Evolutionary conservation across 92 coral and sea anemone genomes (phyloP).

Genomic region (Porites divaricata): DNA sequence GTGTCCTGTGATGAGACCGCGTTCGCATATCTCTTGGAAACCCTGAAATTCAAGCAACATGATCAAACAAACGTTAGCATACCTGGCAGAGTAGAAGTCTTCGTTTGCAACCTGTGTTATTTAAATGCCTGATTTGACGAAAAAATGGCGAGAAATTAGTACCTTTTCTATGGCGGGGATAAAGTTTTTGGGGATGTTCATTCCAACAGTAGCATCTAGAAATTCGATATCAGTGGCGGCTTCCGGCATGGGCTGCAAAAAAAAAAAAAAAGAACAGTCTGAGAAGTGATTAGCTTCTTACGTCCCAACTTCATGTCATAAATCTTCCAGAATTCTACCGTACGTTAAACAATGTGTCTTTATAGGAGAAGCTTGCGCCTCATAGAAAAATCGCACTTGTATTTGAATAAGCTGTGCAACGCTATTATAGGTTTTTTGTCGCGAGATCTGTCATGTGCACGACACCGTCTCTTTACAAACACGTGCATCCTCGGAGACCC

Average conservation of each 20-base stretch:
- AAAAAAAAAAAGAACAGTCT: background rate
- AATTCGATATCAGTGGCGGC: slow-evolving; percentile 86
- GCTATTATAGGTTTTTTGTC: no score
- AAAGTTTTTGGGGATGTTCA: slow-evolving; percentile 97
- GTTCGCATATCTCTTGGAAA: slow-evolving; percentile 95
- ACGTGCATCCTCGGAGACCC: no score
- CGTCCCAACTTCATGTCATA: no score
- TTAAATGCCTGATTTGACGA: no score
- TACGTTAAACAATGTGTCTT: no score
- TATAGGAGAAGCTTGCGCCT: no score
- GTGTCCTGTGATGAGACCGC: slow-evolving; percentile 95
- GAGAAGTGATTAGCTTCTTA: no score
- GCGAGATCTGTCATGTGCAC: no score
- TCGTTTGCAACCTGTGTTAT: background rate
- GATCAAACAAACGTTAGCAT: background rate
- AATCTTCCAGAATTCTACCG: no score
- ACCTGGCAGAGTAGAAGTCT: background rate
- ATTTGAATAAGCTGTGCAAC: no score
- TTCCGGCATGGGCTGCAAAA: slow-evolving; percentile 84
- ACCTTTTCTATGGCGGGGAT: slow-evolving; percentile 99
- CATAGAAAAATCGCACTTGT: no score
- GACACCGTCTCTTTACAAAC: no score
- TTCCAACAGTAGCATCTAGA: slow-evolving; percentile 94
- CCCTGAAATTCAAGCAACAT: slow-evolving; percentile 57
- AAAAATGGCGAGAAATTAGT: background rate